phyloP scores from a whole-genome alignment of 2,797 vertebrate genomes.

The Danio tinwini region DNA sequence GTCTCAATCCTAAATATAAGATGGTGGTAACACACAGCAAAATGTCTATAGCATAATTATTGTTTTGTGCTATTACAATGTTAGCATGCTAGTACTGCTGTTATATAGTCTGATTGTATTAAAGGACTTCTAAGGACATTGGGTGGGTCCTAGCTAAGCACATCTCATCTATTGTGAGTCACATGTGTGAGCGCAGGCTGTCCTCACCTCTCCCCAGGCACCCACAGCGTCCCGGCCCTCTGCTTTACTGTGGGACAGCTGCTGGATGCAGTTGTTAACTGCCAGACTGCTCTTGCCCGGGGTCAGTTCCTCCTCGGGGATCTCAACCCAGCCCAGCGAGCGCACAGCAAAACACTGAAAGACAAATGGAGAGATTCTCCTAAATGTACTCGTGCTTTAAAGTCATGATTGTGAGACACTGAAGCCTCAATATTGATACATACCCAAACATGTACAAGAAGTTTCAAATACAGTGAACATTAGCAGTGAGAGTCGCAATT shows the following conservation, averaged over 20 bases:
- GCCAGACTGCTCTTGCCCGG: constrained; percentile 94
- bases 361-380: constrained; percentile 18
- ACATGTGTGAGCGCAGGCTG: neutral
- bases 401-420: neutral
- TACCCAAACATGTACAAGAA: neutral
- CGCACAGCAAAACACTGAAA: constrained; percentile 90
- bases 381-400: neutral
- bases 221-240: constrained; percentile 77
- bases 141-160: neutral
- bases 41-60: neutral
- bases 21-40: neutral
- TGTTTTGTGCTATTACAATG: neutral
- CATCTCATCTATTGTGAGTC: constrained; percentile 9
- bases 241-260: constrained; percentile 86
- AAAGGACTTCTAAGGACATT: neutral
- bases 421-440: neutral
- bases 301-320: constrained; percentile 92
- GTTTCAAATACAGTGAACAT: neutral
- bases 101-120: neutral
- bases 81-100: neutral
- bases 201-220: constrained; percentile 85
- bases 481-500: neutral
- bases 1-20: neutral
- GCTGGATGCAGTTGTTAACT: constrained; percentile 96
- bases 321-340: constrained; percentile 94